These are phyloP conservation scores for Herminia tarsipennalis DNA, from an alignment of 2,888 invertebrate genomes.

Conservation along the genomic window DNA sequence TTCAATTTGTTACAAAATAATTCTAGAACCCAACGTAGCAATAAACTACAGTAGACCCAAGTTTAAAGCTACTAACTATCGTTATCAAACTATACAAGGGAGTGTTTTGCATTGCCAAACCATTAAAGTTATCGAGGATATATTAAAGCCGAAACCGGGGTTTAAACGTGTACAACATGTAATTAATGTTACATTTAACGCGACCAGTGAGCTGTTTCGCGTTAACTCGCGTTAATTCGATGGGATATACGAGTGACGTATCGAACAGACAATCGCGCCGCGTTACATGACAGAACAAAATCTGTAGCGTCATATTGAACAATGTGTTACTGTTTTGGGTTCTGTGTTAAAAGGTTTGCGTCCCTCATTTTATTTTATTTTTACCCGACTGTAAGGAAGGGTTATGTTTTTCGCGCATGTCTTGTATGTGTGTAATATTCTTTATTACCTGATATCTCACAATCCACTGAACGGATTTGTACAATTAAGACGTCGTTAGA, in stretches of 20 bases:
- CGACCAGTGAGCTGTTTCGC: conserved; percentile 31
- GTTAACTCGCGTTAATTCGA: conserved; percentile 41
- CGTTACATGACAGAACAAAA: conserved; percentile 21
- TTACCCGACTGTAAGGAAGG: too few relatives aligned
- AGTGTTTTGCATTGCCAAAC: conserved; percentile 25
- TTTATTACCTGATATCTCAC: too few relatives aligned
- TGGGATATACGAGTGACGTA: conserved; percentile 16
- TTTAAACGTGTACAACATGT: conserved; percentile 36
- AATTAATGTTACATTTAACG: conserved; percentile 45
- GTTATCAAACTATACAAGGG: conserved; percentile 18
- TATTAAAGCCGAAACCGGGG: conserved; percentile 33
- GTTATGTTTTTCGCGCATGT: too few relatives aligned
- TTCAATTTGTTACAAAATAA: too few relatives aligned
- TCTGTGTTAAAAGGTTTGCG: too few relatives aligned
- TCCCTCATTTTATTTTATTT: too few relatives aligned
- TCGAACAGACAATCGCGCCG: conserved; percentile 12
- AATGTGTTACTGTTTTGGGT: too few relatives aligned
- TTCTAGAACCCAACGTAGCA: neutral
- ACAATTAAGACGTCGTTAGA: too few relatives aligned
- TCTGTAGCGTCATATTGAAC: conserved; percentile 5
- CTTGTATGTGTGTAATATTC: too few relatives aligned
- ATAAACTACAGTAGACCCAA: neutral
- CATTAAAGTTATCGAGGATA: conserved; percentile 37
- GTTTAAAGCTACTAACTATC: conserved; percentile 2
- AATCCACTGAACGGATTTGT: too few relatives aligned